Evolutionary conservation across 2,888 invertebrate species (phyloP).

Genomic region (Drosophila anomelani): DNA sequence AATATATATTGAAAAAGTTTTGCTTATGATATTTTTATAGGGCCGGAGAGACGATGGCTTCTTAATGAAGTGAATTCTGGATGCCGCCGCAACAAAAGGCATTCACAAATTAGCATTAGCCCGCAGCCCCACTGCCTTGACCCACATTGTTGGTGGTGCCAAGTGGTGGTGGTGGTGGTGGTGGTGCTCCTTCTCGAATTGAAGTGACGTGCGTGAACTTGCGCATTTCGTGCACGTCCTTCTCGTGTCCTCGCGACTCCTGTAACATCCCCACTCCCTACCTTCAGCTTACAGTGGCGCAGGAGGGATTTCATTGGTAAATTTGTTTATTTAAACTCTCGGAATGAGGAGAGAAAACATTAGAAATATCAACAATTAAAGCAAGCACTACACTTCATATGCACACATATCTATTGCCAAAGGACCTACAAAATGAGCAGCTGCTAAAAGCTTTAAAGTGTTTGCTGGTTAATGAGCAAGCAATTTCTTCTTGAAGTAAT

Average conservation of each 20-base stretch:
- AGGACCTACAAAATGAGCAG: background rate
- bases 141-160: conserved; percentile 31
- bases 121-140: conserved; percentile 40
- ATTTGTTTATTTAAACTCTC: background rate
- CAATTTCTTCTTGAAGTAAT: background rate
- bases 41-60: conserved; percentile 34
- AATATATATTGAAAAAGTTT: conserved; percentile 71
- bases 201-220: conserved; percentile 69
- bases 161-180: conserved; percentile 11
- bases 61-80: conserved; percentile 57
- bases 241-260: conserved; percentile 56
- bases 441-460: background rate
- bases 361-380: background rate
- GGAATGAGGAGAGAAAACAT: background rate
- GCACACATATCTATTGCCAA: background rate
- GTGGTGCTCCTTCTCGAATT: conserved; percentile 38
- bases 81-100: conserved; percentile 50
- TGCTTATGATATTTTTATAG: conserved; percentile 31
- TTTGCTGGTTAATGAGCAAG: background rate
- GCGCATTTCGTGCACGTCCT: conserved; percentile 72
- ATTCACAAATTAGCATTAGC: conserved; percentile 64
- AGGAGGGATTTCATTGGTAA: background rate
- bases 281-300: background rate
- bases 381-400: background rate
- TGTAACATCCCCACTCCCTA: conserved; percentile 21